Evolutionary conservation across 2,797 vertebrate genomes (phyloP).

Genomic region (Danio kyathit): DNA sequence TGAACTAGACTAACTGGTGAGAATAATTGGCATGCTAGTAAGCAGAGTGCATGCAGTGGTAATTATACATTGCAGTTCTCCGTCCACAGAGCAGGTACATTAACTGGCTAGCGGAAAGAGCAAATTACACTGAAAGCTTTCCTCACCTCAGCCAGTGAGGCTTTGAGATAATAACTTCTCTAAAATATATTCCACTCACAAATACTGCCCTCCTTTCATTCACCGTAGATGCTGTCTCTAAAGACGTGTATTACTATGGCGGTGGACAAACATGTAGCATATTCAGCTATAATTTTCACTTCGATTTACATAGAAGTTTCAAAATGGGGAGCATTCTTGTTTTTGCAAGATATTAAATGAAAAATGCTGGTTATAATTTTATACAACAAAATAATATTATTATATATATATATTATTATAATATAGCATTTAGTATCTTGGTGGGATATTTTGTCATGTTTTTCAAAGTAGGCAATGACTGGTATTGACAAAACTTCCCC

Average conservation of each 20-base stretch:
- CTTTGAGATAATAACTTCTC: slow-evolving; percentile 53
- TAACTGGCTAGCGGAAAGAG: slow-evolving; percentile 71
- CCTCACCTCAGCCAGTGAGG: slow-evolving; percentile 53
- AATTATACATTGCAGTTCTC: slow-evolving; percentile 72
- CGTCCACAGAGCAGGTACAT: slow-evolving; percentile 70
- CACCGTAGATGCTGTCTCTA: background rate
- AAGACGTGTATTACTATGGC: slow-evolving; percentile 14
- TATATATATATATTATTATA: too few relatives aligned
- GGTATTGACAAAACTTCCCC: too few relatives aligned
- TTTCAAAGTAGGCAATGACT: too few relatives aligned
- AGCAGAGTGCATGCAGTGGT: slow-evolving; percentile 66
- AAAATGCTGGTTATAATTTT: slow-evolving; percentile 1
- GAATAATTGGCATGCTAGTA: slow-evolving; percentile 71
- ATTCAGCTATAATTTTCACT: slow-evolving; percentile 24
- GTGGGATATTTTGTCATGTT: too few relatives aligned
- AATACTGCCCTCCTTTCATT: slow-evolving; percentile 45
- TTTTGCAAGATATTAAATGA: slow-evolving; percentile 17
- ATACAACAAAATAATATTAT: background rate
- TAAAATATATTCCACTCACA: slow-evolving; percentile 49
- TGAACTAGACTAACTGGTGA: slow-evolving; percentile 74
- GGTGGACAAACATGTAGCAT: slow-evolving; percentile 19
- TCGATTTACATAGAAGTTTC: slow-evolving; percentile 22
- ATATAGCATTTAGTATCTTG: too few relatives aligned
- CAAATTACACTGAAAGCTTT: slow-evolving; percentile 75
- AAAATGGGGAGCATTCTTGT: background rate